Conservation (phyloP, 2,888 invertebrate genomes). For the Ochlodes sylvanus region DNA sequence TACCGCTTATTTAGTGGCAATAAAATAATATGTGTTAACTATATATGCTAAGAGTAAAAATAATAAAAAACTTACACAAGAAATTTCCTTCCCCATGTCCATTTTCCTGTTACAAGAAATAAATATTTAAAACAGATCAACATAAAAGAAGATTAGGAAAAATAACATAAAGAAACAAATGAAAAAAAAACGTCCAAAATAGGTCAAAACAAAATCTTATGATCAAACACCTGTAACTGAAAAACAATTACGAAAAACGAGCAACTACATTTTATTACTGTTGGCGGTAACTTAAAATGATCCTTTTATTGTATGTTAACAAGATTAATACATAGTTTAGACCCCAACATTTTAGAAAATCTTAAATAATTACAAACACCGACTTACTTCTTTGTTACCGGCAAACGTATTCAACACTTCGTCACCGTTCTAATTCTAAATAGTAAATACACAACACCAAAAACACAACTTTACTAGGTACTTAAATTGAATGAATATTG, state of each 20-base stretch:
- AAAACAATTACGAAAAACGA: not conserved
- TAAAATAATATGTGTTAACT: too few species aligned
- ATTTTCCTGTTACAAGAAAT: constrained; percentile 39
- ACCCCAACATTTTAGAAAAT: not conserved
- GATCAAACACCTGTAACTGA: not conserved
- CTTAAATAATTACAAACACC: constrained; percentile 11
- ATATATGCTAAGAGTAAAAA: too few species aligned
- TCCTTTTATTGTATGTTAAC: not conserved
- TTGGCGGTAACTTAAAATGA: not conserved
- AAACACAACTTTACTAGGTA: not conserved
- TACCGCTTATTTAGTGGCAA: too few species aligned
- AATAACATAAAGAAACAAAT: not conserved
- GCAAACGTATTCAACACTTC: not conserved
- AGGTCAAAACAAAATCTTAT: not conserved
- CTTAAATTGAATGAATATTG: not conserved
- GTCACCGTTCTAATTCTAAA: not conserved
- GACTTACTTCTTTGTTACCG: constrained; percentile 19
- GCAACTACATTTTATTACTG: not conserved
- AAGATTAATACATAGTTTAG: not conserved
- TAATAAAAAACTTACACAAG: constrained; percentile 42
- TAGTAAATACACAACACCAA: not conserved
- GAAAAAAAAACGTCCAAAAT: not conserved
- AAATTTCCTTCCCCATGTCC: constrained; percentile 29
- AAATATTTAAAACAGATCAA: constrained; percentile 16
- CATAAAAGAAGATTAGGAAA: constrained; percentile 8